Evolutionary conservation across 2,888 invertebrate species (phyloP), one percentile per base, ranked within the genome.

Genomic region (Meghimatium bilineatum): DNA sequence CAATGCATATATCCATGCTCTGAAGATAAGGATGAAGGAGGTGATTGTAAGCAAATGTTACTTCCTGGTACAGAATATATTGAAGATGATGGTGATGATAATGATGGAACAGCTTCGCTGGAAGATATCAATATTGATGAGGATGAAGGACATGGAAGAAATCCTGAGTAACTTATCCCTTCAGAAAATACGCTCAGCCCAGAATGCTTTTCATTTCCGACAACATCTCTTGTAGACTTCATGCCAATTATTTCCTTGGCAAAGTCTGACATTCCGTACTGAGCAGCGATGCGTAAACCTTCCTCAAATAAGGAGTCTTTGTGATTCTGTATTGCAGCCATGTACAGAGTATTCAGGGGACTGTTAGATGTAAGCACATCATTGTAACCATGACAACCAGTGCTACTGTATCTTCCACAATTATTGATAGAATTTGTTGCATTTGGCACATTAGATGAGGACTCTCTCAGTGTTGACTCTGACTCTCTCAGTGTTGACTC

Each of bases 271-370:
- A 93, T 89, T 32, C 93, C 93, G 74, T 91, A 93, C 86, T 92
- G 92, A 86, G 92, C 91, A 49, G 94, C 94, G 80, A 94, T 94
- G 78, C 94, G 91, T 82, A 94, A 91, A n/a, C 94, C 94, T 89
- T 94, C 94, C 85, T 94, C 94, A 88, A 94, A 93, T 34, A 94
- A 90, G 26, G 94, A 93, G 83, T 94, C 93, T 44, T 84, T 83
- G 56, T 77, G 82, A 84, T 84, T 85, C n/a, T 83, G 83, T n/a
- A 85, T 49, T 23, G 86, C 85, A 26, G 86, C 85, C 74, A 83
- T 71, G 75, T 85, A 86, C 69, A 86, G 69, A 23, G 85, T 83
- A 67, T 83, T 85, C 10, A 86, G 83, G 32, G 85, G 82, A 17
- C 66, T 83, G 29, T 20, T 38, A 20, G 67, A 17, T 1, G 60